A percentile compares a stretch with the other conserved stretches of the same genome.
Evolutionary conservation across 2,888 invertebrate genomes (phyloP).

Genomic region (Drosophila kanekoi): DNA sequence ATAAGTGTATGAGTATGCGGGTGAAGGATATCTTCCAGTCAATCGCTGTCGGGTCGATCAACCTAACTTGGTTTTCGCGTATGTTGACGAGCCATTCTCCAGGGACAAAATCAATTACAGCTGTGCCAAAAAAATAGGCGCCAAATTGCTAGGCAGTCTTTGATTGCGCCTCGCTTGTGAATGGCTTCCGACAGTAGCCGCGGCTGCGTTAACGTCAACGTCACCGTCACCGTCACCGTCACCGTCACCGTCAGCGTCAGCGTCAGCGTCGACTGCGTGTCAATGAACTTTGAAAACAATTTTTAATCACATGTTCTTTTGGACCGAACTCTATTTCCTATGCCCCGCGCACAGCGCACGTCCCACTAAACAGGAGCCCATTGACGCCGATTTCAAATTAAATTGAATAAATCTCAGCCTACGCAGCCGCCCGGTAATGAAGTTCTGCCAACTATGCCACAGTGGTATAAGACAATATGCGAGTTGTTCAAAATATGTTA

Average conservation of each 20-base stretch:
- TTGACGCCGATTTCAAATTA: constrained; percentile 74
- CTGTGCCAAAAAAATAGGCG: constrained; percentile 38
- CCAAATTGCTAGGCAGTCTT: constrained; percentile 66
- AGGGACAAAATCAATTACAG: constrained; percentile 58
- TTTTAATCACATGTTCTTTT: constrained; percentile 75
- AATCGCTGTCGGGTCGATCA: not conserved
- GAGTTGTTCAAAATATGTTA: not conserved
- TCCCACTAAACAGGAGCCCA: constrained; percentile 42
- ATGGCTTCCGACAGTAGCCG: constrained; percentile 44
- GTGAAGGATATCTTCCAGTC: not conserved
- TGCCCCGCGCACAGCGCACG: not conserved
- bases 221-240: constrained; percentile 2
- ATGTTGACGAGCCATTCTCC: constrained; percentile 12
- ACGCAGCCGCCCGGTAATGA: constrained; percentile 63
- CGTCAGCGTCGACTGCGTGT: constrained; percentile 42
- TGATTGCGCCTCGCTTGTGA: constrained; percentile 44
- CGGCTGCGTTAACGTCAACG: not conserved
- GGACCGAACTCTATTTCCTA: constrained; percentile 26
- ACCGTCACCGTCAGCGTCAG: not conserved
- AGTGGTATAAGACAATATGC: constrained; percentile 12
- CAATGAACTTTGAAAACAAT: constrained; percentile 81
- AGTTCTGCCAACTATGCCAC: constrained; percentile 48
- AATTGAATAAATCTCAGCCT: constrained; percentile 77
- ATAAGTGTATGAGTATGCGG: no score
- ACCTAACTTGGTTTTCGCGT: not conserved